Evolutionary conservation across 2,113 vertebrate species (phyloP).

Genomic region (Dasyornis broadbenti): DNA sequence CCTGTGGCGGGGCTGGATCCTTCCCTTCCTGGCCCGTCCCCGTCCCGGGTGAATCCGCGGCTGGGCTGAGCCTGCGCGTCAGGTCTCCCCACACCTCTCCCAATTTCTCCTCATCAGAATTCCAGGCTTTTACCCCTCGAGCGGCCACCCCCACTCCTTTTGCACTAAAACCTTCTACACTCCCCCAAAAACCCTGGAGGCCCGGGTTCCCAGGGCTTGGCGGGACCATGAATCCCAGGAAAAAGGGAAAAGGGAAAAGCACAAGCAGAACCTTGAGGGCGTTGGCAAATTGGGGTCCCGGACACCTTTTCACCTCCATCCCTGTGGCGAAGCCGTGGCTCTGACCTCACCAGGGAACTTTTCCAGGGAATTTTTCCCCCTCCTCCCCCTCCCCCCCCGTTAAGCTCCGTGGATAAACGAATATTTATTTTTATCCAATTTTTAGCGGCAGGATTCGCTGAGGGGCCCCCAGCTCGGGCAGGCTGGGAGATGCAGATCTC

Average conservation of each 20-base stretch:
- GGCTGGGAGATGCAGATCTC: background rate
- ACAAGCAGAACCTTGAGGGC: background rate
- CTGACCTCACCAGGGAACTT: background rate
- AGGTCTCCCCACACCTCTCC: background rate
- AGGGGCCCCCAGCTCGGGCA: background rate
- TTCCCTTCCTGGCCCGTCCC: background rate
- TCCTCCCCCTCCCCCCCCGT: background rate
- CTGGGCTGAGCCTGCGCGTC: background rate
- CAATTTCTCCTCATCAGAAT: background rate
- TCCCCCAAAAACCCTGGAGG: background rate
- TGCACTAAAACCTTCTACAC: accelerated
- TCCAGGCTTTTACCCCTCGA: background rate
- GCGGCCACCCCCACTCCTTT: background rate
- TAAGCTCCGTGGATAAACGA: background rate
- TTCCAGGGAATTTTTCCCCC: background rate
- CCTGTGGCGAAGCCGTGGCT: background rate
- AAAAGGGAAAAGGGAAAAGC: background rate
- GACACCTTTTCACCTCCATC: background rate
- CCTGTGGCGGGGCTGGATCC: background rate
- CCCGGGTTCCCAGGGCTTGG: background rate
- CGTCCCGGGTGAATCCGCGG: background rate
- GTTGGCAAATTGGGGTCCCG: background rate
- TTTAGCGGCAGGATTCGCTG: accelerated
- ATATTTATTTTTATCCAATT: background rate
- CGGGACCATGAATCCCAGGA: background rate